phyloP scores from a whole-genome alignment of 1,140 invertebrate genomes.

The Asobara japonica region DNA sequence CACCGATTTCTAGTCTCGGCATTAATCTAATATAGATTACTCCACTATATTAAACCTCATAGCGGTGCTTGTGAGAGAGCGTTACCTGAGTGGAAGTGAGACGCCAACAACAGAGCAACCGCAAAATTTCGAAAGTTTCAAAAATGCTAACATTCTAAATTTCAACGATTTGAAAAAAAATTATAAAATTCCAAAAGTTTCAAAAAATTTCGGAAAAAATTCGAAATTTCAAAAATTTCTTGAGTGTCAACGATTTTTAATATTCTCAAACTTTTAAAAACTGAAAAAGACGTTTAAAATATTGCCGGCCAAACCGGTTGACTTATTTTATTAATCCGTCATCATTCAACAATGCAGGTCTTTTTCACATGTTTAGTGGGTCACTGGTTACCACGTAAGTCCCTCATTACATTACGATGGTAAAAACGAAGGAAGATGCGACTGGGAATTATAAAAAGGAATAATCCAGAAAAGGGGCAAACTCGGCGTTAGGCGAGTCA shows the following conservation, averaged over 20 bases:
- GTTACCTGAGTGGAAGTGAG: too few species aligned
- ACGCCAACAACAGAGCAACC: neutral
- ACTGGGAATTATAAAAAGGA: slow-evolving; percentile 11
- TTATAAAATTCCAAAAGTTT: neutral
- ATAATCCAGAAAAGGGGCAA: slow-evolving; percentile 19
- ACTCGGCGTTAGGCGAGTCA: neutral
- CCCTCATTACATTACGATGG: slow-evolving; percentile 39
- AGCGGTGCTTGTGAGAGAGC: too few species aligned
- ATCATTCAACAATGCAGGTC: slow-evolving; percentile 24
- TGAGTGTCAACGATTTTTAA: too few species aligned
- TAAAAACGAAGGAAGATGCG: neutral
- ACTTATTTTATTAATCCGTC: slow-evolving; percentile 21
- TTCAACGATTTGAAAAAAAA: neutral
- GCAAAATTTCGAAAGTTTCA: slow-evolving; percentile 36
- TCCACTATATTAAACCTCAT: too few species aligned
- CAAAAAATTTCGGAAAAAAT: slow-evolving; percentile 6
- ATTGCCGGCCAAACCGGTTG: slow-evolving; percentile 13
- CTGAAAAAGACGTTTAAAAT: too few species aligned
- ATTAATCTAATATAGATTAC: too few species aligned
- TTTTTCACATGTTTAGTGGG: slow-evolving; percentile 49
- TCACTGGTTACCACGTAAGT: slow-evolving; percentile 37
- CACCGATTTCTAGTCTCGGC: too few species aligned
- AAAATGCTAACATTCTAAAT: neutral
- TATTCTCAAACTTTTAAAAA: too few species aligned
- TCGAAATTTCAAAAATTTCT: too few species aligned